Percentiles rank a stretch among this genome's conserved stretches.
phyloP scores from a whole-genome alignment of 2,113 vertebrate species.

The Pseudolaguvia tuberculata region DNA sequence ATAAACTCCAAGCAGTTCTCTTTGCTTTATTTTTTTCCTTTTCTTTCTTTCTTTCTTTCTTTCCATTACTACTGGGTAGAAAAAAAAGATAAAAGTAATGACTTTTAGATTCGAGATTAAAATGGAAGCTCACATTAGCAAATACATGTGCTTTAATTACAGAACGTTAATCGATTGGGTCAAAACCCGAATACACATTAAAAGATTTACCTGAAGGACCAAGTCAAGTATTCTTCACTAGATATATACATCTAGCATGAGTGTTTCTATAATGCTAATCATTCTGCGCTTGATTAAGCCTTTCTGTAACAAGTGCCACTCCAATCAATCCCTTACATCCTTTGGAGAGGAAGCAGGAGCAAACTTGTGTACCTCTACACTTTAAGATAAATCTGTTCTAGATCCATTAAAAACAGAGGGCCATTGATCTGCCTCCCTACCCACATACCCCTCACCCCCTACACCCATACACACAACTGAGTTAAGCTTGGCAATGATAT shows the following conservation, averaged over 20 bases:
- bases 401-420: slow-evolving; percentile 31
- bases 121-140: neutral
- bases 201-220: slow-evolving; percentile 8
- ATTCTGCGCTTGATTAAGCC: slow-evolving; percentile 7
- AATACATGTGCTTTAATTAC: no score
- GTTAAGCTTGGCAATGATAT: slow-evolving; percentile 45
- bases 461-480: slow-evolving; percentile 41
- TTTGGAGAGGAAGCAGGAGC: neutral
- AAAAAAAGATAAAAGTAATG: neutral
- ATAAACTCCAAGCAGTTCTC: neutral
- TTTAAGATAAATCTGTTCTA: slow-evolving; percentile 36
- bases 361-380: neutral
- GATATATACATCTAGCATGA: slow-evolving; percentile 2
- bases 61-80: neutral
- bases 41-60: neutral
- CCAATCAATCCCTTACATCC: neutral
- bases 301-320: slow-evolving; percentile 8
- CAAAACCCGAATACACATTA: neutral
- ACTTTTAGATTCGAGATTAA: neutral
- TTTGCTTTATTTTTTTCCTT: neutral
- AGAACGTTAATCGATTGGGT: neutral
- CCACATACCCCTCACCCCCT: no score
- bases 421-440: slow-evolving; percentile 38
- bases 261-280: slow-evolving; percentile 15
- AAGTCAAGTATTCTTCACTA: neutral